Percentiles rank a stretch among this genome's conserved stretches.
Conservation (phyloP, 2,888 invertebrate genomes). For the Trichopria drosophilae region DNA sequence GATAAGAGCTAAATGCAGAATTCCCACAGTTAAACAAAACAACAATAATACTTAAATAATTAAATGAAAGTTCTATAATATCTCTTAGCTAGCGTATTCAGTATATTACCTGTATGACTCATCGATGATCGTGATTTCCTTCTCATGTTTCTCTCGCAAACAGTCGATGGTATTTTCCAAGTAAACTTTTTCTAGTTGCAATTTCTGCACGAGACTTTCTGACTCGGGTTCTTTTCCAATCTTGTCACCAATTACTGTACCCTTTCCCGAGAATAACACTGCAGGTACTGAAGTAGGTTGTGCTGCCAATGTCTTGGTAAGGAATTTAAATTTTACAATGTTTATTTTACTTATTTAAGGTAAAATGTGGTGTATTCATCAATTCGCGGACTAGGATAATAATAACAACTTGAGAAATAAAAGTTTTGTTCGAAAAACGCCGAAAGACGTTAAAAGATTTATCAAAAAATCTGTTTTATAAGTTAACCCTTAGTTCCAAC, state of each 20-base stretch:
- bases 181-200: slow-evolving; percentile 47
- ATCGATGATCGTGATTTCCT: slow-evolving; percentile 48
- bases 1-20: too few relatives aligned
- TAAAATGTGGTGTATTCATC: too few relatives aligned
- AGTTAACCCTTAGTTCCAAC: too few relatives aligned
- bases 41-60: too few relatives aligned
- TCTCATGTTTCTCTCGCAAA: slow-evolving; percentile 48
- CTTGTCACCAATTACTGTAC: slow-evolving; percentile 13
- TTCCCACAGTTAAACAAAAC: too few relatives aligned
- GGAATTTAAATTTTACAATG: slow-evolving; percentile 13
- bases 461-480: too few relatives aligned
- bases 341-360: slow-evolving; percentile 6
- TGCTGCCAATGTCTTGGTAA: slow-evolving; percentile 44
- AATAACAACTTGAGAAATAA: too few relatives aligned
- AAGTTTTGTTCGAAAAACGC: too few relatives aligned
- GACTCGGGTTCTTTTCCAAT: slow-evolving; percentile 34
- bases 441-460: too few relatives aligned
- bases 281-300: slow-evolving; percentile 42
- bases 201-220: slow-evolving; percentile 41
- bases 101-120: slow-evolving; percentile 51
- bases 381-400: too few relatives aligned
- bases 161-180: slow-evolving; percentile 46
- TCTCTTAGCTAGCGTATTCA: background rate
- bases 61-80: background rate
- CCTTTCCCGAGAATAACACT: slow-evolving; percentile 23